Base-by-base conservation (phyloP, 1,140 invertebrate species). In the Brachionus rubens region DNA sequence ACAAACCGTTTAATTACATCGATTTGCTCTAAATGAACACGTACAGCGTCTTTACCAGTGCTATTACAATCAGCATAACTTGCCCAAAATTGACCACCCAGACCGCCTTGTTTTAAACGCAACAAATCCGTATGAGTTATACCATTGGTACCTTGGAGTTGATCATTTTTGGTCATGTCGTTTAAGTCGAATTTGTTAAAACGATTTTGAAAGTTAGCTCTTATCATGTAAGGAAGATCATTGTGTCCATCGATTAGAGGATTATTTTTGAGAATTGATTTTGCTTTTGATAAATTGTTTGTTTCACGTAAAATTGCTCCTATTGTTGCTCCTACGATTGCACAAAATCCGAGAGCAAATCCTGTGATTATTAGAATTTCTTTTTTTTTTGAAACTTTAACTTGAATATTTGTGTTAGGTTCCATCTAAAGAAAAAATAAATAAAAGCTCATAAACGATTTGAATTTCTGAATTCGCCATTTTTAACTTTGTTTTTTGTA, bases 61-160 rank as follows among this genome's bases (percentile, higher is more conserved):
- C 90, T 88, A 67, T 89, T 88, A 83, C 92, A 94, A 6, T 90
- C 89, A 46, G 91, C 91, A 85, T 92, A 94, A 59, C 90, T 90
- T 41, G 90, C 91, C 91, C 91, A 93, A 83, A 93, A 92, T 91
- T 93, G 88, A 4, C 90, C 92, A 48, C 91, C 92, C 56, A 94
- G 88, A 78, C 89, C 87, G 50, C 92, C 93, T 79, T 89, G 86
- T 78, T 88, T 87, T 72, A 95, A 85, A 81, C 92, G 87, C 54
- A 91, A 90, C 78, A 96, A 90, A 83, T 95, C 93, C 0, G 93
- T 94, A 80, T 94, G 62, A 47, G 26, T 47, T 19, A 72, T 33
- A 4, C 68, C 68, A 1, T 72, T 21, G 0, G 68, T 50, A 24
- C 68, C 68, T 72, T 48, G 46, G 7, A 72, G 9, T 14, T 48